phyloP scores from a whole-genome alignment of 2,888 invertebrate genomes.

The Drosophila mayaguana region DNA sequence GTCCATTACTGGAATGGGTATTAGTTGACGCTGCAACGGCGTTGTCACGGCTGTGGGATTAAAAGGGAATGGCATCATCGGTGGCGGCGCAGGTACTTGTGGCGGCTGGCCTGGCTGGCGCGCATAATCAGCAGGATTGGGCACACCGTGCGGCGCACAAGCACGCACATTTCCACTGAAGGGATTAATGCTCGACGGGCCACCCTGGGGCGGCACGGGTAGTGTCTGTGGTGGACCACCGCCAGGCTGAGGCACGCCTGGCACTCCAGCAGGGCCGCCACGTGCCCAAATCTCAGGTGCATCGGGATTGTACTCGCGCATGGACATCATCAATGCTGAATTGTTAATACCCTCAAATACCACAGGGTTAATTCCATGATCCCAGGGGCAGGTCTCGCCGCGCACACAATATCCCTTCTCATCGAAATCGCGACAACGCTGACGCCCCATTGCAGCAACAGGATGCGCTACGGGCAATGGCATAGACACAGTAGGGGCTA shows the following conservation, averaged over 20 bases:
- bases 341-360: slow-evolving; percentile 94
- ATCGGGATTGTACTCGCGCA: slow-evolving; percentile 91
- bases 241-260: slow-evolving; percentile 49
- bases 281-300: slow-evolving; percentile 90
- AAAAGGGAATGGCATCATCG: slow-evolving; percentile 83
- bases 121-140: slow-evolving; percentile 76
- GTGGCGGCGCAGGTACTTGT: slow-evolving; percentile 65
- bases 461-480: slow-evolving; percentile 53
- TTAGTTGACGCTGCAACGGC: slow-evolving; percentile 88
- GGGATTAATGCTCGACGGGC: slow-evolving; percentile 78
- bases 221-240: slow-evolving; percentile 38
- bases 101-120: slow-evolving; percentile 63
- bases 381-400: slow-evolving; percentile 98
- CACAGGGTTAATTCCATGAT: slow-evolving; percentile 98
- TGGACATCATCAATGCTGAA: slow-evolving; percentile 83
- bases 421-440: slow-evolving; percentile 95
- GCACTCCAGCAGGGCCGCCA: slow-evolving; percentile 72
- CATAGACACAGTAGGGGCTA: slow-evolving; percentile 25
- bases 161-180: slow-evolving; percentile 82
- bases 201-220: slow-evolving; percentile 53
- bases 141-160: slow-evolving; percentile 71
- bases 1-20: slow-evolving; percentile 91
- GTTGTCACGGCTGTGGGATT: slow-evolving; percentile 84
- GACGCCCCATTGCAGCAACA: slow-evolving; percentile 85
- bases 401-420: slow-evolving; percentile 98